Conservation (phyloP, 2,113 vertebrate genomes). For the Agapornis roseicollis region DNA sequence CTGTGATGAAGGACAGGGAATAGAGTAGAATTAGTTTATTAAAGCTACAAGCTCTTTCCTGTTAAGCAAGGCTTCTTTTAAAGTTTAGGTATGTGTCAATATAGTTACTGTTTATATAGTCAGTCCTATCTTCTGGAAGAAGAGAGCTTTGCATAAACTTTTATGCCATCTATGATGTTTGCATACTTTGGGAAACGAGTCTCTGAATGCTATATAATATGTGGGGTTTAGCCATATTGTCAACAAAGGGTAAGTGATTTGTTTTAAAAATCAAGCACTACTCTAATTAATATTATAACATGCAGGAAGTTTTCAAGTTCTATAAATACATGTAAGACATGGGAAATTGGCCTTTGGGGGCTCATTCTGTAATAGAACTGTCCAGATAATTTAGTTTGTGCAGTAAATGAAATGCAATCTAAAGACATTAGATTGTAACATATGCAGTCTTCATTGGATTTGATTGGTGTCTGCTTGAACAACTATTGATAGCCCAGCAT, state of each 20-base stretch:
- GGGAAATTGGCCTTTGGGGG: conserved; percentile 5
- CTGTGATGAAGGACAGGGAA: neutral
- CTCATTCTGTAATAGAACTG: neutral
- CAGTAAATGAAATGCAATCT: conserved; percentile 20
- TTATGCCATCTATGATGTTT: neutral
- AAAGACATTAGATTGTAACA: neutral
- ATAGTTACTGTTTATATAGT: neutral
- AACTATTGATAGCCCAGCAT: neutral
- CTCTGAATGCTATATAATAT: neutral
- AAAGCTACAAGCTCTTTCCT: neutral
- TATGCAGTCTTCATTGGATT: neutral
- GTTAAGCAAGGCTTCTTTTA: neutral
- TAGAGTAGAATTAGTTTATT: neutral
- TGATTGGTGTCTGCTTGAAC: neutral
- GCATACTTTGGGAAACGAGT: neutral
- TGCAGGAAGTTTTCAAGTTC: neutral
- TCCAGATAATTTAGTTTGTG: conserved; percentile 30
- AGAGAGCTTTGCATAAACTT: neutral
- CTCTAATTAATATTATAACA: neutral
- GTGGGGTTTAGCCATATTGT: neutral
- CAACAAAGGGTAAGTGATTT: neutral
- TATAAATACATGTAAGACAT: neutral
- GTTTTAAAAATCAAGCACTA: neutral
- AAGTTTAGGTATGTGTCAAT: neutral
- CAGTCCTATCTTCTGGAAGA: neutral